These are phyloP conservation scores for Holothuria scabra DNA, from an alignment of 53 echinoderm and acorn worm species.

Conservation along the genomic window DNA sequence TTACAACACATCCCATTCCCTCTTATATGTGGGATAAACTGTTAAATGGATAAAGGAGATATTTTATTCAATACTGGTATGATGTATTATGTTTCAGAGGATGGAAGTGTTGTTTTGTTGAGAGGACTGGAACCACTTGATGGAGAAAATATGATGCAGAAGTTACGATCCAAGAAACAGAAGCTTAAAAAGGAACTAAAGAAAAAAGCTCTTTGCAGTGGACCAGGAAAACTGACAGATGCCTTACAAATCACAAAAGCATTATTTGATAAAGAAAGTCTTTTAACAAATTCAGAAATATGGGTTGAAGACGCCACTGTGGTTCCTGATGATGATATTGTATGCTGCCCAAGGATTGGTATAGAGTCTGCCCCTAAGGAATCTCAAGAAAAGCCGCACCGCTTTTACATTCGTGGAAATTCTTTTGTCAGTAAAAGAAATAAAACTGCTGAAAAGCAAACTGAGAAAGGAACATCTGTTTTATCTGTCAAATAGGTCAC, in stretches of 20 bases:
- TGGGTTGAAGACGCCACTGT: constrained; percentile 78
- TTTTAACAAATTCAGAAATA: constrained; percentile 37
- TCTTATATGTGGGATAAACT: too few species aligned
- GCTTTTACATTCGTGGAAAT: constrained; percentile 81
- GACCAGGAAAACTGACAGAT: constrained; percentile 83
- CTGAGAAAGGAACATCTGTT: background rate
- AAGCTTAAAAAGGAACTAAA: constrained; percentile 69
- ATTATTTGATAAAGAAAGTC: constrained; percentile 48
- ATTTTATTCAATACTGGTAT: background rate
- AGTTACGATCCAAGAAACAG: constrained; percentile 52
- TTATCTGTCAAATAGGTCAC: too few species aligned
- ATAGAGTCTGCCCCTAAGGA: constrained; percentile 72
- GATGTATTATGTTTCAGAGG: constrained; percentile 50
- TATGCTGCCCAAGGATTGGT: constrained; percentile 86
- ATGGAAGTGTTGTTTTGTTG: constrained; percentile 82
- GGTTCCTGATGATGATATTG: constrained; percentile 58
- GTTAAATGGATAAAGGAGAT: too few species aligned
- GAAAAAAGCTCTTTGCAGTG: constrained; percentile 83
- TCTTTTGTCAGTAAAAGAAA: constrained; percentile 80
- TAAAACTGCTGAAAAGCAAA: constrained; percentile 67
- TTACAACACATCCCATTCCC: too few species aligned
- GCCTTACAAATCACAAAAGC: constrained; percentile 72
- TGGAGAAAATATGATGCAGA: constrained; percentile 65
- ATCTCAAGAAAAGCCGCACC: constrained; percentile 83
- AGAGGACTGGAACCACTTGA: constrained; percentile 79